These are phyloP conservation scores for Scaptomyza reducta DNA, from an alignment of 2,888 invertebrate species.

Conservation along the genomic window DNA sequence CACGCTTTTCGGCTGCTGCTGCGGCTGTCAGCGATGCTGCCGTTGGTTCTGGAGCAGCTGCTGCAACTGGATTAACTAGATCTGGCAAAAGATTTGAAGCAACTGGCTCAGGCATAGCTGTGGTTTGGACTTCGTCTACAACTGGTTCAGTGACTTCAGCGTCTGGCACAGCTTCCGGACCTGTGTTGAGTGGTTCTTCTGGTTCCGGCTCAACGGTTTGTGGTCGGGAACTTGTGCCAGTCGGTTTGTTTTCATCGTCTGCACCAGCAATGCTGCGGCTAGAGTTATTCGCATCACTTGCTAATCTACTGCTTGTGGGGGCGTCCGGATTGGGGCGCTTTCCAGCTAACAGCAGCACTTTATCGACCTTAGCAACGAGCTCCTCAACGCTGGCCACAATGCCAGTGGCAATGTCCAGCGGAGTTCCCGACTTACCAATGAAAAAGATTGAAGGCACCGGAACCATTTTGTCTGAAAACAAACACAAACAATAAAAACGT, in stretches of 20 bases:
- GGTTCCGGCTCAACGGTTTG: neutral
- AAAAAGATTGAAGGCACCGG: slow-evolving; percentile 94
- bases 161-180: neutral
- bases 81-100: neutral
- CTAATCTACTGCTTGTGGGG: slow-evolving; percentile 5
- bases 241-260: slow-evolving; percentile 8
- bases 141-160: neutral
- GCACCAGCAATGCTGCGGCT: slow-evolving; percentile 55
- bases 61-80: no score
- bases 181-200: neutral
- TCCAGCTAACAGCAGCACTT: slow-evolving; percentile 83
- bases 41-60: slow-evolving; percentile 1
- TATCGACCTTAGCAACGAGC: slow-evolving; percentile 88
- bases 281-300: neutral
- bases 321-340: slow-evolving; percentile 17
- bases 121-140: neutral
- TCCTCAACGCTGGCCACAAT: slow-evolving; percentile 86
- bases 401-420: slow-evolving; percentile 91
- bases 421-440: slow-evolving; percentile 92
- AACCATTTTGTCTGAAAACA: slow-evolving; percentile 88
- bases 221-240: neutral
- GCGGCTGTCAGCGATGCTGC: slow-evolving; percentile 26
- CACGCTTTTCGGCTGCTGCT: slow-evolving; percentile 41
- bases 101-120: neutral
- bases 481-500: no score